Conservation (phyloP, 2,797 vertebrate genomes). For the Buphagus erythrorhynchus region DNA sequence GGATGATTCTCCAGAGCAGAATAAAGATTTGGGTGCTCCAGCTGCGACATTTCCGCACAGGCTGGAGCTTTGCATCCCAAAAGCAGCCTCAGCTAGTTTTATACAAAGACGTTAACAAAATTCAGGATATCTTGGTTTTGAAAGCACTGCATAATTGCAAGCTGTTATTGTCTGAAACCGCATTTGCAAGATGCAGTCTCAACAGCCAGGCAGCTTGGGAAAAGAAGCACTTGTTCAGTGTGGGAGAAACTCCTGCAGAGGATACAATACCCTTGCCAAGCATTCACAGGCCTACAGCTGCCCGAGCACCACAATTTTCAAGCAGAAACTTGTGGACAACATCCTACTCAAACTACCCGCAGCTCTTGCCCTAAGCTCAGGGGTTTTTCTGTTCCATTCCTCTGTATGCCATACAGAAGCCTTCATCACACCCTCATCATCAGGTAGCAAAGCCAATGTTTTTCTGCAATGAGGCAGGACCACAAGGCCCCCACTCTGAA, state of each 20-base stretch:
- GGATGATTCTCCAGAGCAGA: not conserved
- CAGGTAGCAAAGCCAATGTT: not conserved
- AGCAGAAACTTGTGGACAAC: not conserved
- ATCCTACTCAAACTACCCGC: not conserved
- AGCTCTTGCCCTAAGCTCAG: not conserved
- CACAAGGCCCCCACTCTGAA: not conserved
- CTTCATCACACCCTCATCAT: not conserved
- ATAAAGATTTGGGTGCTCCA: conserved; percentile 23
- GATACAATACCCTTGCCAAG: not conserved
- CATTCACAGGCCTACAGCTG: not conserved
- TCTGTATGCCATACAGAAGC: not conserved
- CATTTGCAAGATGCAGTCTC: conserved; percentile 63
- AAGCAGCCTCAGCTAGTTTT: conserved; percentile 64
- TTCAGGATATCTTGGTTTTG: conserved; percentile 68
- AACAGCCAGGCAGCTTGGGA: conserved; percentile 37
- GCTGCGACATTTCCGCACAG: not conserved
- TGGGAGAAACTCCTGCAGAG: conserved; percentile 42
- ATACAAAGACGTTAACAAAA: conserved; percentile 60
- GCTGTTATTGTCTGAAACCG: conserved; percentile 65
- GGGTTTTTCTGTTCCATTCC: not conserved
- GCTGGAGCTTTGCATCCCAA: conserved; percentile 44
- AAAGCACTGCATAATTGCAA: conserved; percentile 69
- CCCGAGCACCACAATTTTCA: not conserved
- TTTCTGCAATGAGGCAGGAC: not conserved
- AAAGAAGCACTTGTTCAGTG: conserved; percentile 38